Evolutionary conservation across 2,888 invertebrate species (phyloP), one percentile per base, ranked within the genome.

Genomic region (Ichneumoninae sp.): DNA sequence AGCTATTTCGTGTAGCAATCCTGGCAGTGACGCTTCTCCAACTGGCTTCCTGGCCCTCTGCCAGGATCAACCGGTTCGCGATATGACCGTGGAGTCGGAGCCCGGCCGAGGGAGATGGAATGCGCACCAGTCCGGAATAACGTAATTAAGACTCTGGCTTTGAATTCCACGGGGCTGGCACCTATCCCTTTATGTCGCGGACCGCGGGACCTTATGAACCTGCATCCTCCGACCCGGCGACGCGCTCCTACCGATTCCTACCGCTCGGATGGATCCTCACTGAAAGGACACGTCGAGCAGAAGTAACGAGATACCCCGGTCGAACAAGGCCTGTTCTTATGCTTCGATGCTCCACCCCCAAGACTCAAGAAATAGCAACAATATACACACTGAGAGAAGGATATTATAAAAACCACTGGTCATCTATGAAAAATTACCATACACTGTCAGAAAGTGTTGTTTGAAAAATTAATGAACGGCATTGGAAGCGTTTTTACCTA

Each of bases 91-190:
- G 84, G 86, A 89, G 87, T 60, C 72, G 66, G 30, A 33, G 65
- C 66, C 52, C 44, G 66, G 60, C 50, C 76, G 68, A 62, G 77
- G 60, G 65, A 57, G 83, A 80, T 84, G 77, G 84, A 84, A 84
- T 81, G 81, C 78, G 88, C 89, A 89, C 87, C 89, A 88, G 87
- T 86, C 88, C 88, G 89, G 88, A 90, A 91, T 91, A 90, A 91
- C 89, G 90, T 88, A 91, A 91, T 91, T 91, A 91, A 91, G 90
- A 90, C 87, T 87, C 88, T 88, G 84, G 87, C 89, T 88, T 90
- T 88, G 88, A 87, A 85, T 87, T 89, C 66, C 83, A 77, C 74
- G 50, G 44, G 60, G 72, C 72, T 66, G 68, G 44, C 68, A 62
- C 81, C 62, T 77, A 44, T 57, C 71, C 74, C 44, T 68, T 47